Evolutionary conservation across 2,113 vertebrate species (phyloP).

Genomic region (Ictalurus punctatus): DNA sequence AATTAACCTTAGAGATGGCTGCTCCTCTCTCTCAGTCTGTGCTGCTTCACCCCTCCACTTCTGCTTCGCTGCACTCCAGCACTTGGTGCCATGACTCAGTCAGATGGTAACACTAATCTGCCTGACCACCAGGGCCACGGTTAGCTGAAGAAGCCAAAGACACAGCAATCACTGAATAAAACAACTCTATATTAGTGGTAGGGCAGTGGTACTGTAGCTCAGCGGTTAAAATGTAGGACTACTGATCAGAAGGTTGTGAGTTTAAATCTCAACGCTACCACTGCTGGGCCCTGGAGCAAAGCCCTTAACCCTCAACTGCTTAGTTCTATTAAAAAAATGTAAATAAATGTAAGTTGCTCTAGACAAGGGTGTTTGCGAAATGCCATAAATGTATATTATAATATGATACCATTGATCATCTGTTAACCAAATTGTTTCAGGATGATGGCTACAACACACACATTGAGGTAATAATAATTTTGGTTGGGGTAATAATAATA

Average conservation of each 20-base stretch:
- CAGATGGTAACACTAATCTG: conserved; percentile 3
- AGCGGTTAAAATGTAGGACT: not conserved
- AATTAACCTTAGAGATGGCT: conserved; percentile 99
- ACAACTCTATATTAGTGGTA: conserved; percentile 76
- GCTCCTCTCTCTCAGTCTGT: conserved; percentile 80
- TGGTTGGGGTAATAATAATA: not conserved
- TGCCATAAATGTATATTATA: not conserved
- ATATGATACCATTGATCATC: conserved; percentile 80
- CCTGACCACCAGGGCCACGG: conserved; percentile 14
- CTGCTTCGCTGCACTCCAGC: conserved; percentile 80
- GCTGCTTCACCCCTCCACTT: conserved; percentile 23
- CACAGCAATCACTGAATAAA: conserved; percentile 25
- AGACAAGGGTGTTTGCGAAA: not conserved
- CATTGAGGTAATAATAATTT: conserved; percentile 41
- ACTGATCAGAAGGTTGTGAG: not conserved
- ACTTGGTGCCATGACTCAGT: conserved; percentile 41
- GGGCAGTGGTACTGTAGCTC: not conserved
- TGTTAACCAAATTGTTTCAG: conserved; percentile 83
- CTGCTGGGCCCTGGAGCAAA: not conserved
- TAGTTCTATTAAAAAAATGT: not conserved
- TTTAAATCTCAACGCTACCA: not conserved
- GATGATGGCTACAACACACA: conserved; percentile 74
- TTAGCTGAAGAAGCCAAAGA: not conserved
- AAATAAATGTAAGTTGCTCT: not conserved
- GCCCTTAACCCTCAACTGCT: not conserved